Conservation (phyloP, 1,140 invertebrate species). For the Tachypleus tridentatus region DNA sequence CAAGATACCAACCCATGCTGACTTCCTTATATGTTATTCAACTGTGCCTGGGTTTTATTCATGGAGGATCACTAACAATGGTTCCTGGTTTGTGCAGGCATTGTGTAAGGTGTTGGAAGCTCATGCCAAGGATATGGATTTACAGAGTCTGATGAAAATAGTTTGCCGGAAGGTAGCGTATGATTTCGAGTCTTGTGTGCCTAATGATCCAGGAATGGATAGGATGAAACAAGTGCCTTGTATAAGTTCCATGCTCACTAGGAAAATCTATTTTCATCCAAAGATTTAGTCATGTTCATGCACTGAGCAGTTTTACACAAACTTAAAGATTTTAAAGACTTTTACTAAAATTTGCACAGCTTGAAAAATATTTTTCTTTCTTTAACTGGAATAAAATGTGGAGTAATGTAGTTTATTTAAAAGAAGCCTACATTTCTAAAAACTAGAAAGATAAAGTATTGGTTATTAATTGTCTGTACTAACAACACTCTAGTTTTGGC, state of each 20-base stretch:
- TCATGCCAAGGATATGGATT: slow-evolving; percentile 58
- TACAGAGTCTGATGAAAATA: slow-evolving; percentile 76
- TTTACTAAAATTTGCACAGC: too few relatives aligned
- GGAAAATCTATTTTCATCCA: slow-evolving; percentile 44
- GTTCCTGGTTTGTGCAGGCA: slow-evolving; percentile 87
- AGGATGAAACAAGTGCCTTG: slow-evolving; percentile 91
- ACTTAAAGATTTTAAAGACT: too few relatives aligned
- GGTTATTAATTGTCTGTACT: too few relatives aligned
- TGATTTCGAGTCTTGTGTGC: slow-evolving; percentile 36
- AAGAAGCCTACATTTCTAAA: too few relatives aligned
- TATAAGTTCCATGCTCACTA: slow-evolving; percentile 81
- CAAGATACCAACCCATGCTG: slow-evolving; percentile 83
- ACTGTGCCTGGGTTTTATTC: slow-evolving; percentile 87
- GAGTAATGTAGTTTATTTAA: too few relatives aligned
- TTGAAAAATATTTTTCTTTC: too few relatives aligned
- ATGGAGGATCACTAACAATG: slow-evolving; percentile 81
- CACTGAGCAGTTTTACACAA: too few relatives aligned
- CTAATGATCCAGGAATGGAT: slow-evolving; percentile 56
- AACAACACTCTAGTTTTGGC: too few relatives aligned
- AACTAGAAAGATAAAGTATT: too few relatives aligned
- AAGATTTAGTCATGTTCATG: too few relatives aligned
- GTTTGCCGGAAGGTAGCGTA: slow-evolving; percentile 52
- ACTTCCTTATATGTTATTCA: slow-evolving; percentile 87
- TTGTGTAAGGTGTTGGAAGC: slow-evolving; percentile 62
- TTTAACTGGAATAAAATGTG: too few relatives aligned